Conservation (phyloP, 2,797 vertebrate genomes). For the Acanthurus tractus region DNA sequence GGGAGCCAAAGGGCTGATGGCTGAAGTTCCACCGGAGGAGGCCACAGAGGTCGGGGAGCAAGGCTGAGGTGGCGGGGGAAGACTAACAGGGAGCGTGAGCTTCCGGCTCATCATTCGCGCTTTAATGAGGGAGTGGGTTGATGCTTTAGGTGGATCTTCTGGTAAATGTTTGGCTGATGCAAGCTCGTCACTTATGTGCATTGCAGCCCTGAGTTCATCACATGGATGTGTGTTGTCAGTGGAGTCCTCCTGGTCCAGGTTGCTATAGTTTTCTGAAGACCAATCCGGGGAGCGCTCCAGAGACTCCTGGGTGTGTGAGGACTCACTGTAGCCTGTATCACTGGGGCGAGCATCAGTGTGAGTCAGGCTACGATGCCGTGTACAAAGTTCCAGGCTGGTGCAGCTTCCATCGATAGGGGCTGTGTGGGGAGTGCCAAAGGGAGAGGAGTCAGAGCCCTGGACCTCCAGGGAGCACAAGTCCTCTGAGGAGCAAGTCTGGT, state of each 20-base stretch:
- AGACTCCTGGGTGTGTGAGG: conserved; percentile 83
- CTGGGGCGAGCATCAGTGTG: conserved; percentile 68
- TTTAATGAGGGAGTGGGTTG: conserved; percentile 76
- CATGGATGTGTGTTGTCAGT: conserved; percentile 65
- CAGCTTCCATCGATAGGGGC: conserved; percentile 82
- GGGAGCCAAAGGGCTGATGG: conserved; percentile 76
- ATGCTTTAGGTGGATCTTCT: conserved; percentile 74
- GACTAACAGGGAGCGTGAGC: conserved; percentile 81
- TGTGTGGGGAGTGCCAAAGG: conserved; percentile 79
- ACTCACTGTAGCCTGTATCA: conserved; percentile 78
- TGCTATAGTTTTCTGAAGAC: conserved; percentile 86
- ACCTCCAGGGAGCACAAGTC: conserved; percentile 91
- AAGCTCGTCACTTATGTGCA: conserved; percentile 81
- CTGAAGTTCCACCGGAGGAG: conserved; percentile 77
- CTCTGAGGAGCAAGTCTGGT: conserved; percentile 88
- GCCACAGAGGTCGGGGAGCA: conserved; percentile 81
- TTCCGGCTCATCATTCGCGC: conserved; percentile 82
- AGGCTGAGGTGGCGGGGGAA: conserved; percentile 79
- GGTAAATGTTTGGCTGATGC: conserved; percentile 82
- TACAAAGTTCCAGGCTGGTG: conserved; percentile 83
- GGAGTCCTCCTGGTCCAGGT: conserved; percentile 79
- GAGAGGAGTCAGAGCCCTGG: conserved; percentile 89
- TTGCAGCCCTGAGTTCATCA: conserved; percentile 71
- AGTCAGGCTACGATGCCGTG: conserved; percentile 65
- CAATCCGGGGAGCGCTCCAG: conserved; percentile 83